Conservation (phyloP, 2,888 invertebrate genomes). For the Ectemnius continuus region DNA sequence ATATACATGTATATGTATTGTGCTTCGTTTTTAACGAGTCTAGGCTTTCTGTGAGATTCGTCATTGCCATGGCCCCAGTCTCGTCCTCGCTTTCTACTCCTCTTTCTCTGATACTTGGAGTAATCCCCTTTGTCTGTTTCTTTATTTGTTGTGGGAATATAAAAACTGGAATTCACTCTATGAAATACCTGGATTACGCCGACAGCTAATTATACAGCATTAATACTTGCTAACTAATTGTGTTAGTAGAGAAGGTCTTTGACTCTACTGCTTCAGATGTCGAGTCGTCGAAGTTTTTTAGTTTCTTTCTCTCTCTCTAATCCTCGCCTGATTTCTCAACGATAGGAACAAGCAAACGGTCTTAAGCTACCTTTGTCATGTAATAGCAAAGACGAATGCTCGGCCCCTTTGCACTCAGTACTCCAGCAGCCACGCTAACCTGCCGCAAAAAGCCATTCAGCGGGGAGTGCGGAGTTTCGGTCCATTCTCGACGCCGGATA, state of each 20-base stretch:
- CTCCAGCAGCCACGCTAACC: slow-evolving; percentile 36
- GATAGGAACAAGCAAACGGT: slow-evolving; percentile 24
- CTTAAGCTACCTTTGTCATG: slow-evolving; percentile 44
- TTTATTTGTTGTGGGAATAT: too few species aligned
- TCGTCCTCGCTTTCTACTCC: background rate
- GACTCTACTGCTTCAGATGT: too few species aligned
- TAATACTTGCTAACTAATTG: too few species aligned
- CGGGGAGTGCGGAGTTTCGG: slow-evolving; percentile 27
- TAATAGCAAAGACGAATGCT: slow-evolving; percentile 46
- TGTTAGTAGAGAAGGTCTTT: too few species aligned
- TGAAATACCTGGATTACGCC: too few species aligned
- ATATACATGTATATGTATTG: background rate
- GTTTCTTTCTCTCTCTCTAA: background rate
- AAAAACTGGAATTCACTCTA: too few species aligned
- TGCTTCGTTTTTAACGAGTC: background rate
- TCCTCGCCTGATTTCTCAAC: background rate
- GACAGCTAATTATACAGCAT: too few species aligned
- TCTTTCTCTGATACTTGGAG: background rate
- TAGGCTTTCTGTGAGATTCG: background rate
- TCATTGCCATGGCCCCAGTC: background rate
- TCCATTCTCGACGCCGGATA: slow-evolving; percentile 43
- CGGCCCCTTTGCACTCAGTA: slow-evolving; percentile 30
- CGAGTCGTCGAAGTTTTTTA: background rate
- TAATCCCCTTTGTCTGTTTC: too few species aligned
- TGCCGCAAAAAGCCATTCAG: slow-evolving; percentile 43